Base-by-base conservation (phyloP, 2,113 vertebrate species). In the Nycticebus coucang region DNA sequence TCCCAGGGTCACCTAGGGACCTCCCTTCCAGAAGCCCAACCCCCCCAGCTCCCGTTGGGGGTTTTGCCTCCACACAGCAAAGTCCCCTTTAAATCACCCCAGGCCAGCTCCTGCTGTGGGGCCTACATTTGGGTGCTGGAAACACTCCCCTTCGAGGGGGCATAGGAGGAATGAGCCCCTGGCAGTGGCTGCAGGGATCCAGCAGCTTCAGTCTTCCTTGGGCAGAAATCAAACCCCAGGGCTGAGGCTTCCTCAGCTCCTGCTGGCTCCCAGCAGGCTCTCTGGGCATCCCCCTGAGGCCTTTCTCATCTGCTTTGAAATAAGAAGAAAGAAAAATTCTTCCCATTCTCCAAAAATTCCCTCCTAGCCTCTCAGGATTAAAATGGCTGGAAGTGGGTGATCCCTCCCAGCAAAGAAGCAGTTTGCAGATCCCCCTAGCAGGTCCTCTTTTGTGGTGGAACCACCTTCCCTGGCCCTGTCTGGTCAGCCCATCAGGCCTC, bases 341-440 rank as follows among this genome's bases (percentile, higher is more conserved):
- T 89, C 4, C 4, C 15, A 1, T 41, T 2, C 71, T 91, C 50
- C 13, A 41, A 41, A 72, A 68, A 1, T 13, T 22, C 50, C 28
- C 15, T 53, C 10, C 59, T 28, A 53, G 19, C 22, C 37, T 87
- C 19, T 83, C 18, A 50, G 3, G 1, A 35, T 60, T 5, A 35
- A 62, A 45, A 0, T 28, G 26, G 3, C 64, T 5, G 15, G 59
- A 41, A 4, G 4, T 66, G 72, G 6, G 60, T 11, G 13, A 11
- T 13, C 18, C 35, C 13, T 5, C 5, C 28, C 26, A 18, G 19
- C 26, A 33, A 69, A 7, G 15, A 79, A 55, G 50, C 66, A 26
- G 41, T 4, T 81, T 75, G 45, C 80, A 17, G n/a, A 37, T 13
- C 33, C 10, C 69, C 41, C 24, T 14, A 59, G 60, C 8, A 53